Evolutionary conservation across 1,140 invertebrate genomes (phyloP).

Genomic region (Ooceraea biroi): DNA sequence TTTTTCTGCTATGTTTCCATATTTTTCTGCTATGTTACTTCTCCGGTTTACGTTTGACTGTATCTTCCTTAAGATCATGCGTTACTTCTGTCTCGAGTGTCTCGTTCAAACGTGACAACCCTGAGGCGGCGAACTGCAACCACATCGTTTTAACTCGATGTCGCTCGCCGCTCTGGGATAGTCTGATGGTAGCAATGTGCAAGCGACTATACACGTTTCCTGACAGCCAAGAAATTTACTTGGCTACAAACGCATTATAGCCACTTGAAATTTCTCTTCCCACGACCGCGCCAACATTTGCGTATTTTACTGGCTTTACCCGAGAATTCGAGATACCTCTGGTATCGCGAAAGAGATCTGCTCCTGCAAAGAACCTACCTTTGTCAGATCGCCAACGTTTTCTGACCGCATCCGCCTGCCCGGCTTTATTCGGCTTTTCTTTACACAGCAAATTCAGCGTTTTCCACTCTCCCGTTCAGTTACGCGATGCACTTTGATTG

Average conservation of each 20-base stretch:
- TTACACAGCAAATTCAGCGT: conserved; percentile 21
- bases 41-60: neutral
- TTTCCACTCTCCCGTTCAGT: neutral
- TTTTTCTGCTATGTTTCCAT: no score
- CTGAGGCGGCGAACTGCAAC: conserved; percentile 28
- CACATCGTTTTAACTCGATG: conserved; percentile 13
- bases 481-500: conserved; percentile 28
- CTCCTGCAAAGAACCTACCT: neutral
- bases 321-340: conserved; percentile 46
- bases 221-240: conserved; percentile 42
- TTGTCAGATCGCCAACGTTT: neutral
- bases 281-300: conserved; percentile 48
- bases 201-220: conserved; percentile 13
- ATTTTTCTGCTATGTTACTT: no score
- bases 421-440: neutral
- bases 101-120: neutral
- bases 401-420: neutral
- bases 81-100: neutral
- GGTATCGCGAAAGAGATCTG: conserved; percentile 50
- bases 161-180: conserved; percentile 4
- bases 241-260: conserved; percentile 53
- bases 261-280: conserved; percentile 52
- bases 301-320: conserved; percentile 66
- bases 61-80: neutral
- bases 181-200: neutral